Percentiles rank a stretch among this genome's conserved stretches.
Conservation (phyloP, 2,113 vertebrate species). For the Hippoglossus stenolepis region DNA sequence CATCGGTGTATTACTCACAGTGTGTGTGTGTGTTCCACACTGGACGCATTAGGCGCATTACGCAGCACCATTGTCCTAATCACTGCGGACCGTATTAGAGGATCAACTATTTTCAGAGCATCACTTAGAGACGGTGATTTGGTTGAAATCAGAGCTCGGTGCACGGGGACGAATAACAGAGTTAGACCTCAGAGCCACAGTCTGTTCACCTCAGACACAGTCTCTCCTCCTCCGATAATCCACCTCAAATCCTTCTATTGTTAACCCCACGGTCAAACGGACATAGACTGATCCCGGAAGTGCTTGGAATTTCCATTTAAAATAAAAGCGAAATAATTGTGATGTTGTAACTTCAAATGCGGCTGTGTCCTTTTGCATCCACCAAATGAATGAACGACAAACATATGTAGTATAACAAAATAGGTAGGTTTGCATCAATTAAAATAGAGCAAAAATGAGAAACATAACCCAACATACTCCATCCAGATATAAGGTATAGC, state of each 20-base stretch:
- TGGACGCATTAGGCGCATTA: not conserved
- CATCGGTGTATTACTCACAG: no score
- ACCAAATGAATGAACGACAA: no score
- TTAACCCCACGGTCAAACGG: not conserved
- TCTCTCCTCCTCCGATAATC: constrained; percentile 18
- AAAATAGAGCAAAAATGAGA: no score
- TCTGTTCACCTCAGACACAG: not conserved
- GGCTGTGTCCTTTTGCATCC: no score
- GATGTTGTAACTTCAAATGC: no score
- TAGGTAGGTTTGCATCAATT: no score
- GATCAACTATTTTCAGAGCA: not conserved
- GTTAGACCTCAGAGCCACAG: not conserved
- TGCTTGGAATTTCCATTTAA: not conserved
- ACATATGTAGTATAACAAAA: no score
- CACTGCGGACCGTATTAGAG: not conserved
- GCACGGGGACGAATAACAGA: not conserved
- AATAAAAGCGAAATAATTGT: not conserved
- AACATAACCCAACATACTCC: no score
- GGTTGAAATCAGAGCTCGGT: not conserved
- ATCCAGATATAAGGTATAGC: no score
- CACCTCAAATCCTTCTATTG: not conserved
- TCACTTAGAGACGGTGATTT: not conserved
- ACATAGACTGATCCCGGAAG: not conserved
- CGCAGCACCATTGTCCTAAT: constrained; percentile 5
- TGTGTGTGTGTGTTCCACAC: no score